phyloP scores from a whole-genome alignment of 2,113 vertebrate species.

The Meleagris gallopavo region DNA sequence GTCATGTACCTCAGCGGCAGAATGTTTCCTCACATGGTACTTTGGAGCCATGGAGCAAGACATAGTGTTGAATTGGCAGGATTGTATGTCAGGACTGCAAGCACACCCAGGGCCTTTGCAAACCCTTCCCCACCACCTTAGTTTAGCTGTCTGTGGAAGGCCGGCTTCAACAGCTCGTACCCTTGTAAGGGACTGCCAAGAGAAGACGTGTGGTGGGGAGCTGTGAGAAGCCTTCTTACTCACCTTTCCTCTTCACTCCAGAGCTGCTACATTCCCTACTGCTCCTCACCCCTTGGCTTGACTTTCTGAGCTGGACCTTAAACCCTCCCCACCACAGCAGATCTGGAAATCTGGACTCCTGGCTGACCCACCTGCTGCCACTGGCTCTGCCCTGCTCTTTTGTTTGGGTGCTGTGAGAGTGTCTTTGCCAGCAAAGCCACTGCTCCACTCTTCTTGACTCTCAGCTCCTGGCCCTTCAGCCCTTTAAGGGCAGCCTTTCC shows the following conservation, averaged over 20 bases:
- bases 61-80: fast-evolving
- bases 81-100: background rate
- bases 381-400: background rate
- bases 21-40: background rate
- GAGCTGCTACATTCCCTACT: fast-evolving
- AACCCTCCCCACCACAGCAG: fast-evolving
- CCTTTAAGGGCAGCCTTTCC: background rate
- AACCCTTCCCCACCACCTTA: no score
- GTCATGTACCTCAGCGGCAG: background rate
- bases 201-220: fast-evolving
- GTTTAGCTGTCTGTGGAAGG: fast-evolving
- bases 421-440: fast-evolving
- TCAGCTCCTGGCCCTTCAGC: fast-evolving
- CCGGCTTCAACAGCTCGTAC: fast-evolving
- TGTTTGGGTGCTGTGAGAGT: background rate
- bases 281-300: background rate
- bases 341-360: background rate
- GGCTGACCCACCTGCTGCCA: fast-evolving
- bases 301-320: background rate
- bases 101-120: background rate
- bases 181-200: fast-evolving
- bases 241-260: background rate
- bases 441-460: background rate
- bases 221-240: background rate
- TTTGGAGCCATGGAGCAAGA: fast-evolving